phyloP scores from a whole-genome alignment of 92 coral and sea anemone genomes.

The Meandrina meandrites region DNA sequence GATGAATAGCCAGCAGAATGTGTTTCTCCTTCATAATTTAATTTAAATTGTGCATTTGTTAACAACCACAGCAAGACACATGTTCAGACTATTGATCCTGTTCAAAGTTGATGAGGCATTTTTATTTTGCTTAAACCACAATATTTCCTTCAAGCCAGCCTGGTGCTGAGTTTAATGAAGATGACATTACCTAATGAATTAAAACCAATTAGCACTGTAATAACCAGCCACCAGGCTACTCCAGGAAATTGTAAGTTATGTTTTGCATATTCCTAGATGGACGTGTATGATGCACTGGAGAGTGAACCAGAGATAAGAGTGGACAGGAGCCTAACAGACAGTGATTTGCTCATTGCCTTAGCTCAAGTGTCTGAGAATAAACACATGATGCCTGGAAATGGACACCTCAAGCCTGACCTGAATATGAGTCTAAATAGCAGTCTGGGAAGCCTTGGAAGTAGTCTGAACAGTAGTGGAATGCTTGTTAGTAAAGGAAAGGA shows the following conservation, averaged over 20 bases:
- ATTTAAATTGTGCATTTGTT: not conserved
- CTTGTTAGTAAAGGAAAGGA: slow-evolving; percentile 80
- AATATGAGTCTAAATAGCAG: slow-evolving; percentile 68
- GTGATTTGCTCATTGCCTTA: slow-evolving; percentile 38
- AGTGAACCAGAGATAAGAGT: slow-evolving; percentile 55
- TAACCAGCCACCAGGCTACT: not conserved
- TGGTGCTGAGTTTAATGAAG: too few species aligned
- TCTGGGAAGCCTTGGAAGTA: slow-evolving; percentile 60
- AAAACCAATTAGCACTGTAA: not conserved
- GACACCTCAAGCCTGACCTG: slow-evolving; percentile 43
- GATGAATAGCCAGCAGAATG: not conserved
- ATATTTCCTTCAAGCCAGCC: too few species aligned
- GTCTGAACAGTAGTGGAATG: slow-evolving; percentile 58
- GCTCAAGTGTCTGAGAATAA: slow-evolving; percentile 49
- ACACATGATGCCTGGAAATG: slow-evolving; percentile 47
- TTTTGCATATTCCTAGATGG: slow-evolving; percentile 17
- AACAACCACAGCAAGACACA: not conserved
- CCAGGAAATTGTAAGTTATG: not conserved
- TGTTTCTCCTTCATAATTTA: not conserved
- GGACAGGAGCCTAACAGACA: slow-evolving; percentile 45
- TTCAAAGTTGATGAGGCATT: too few species aligned
- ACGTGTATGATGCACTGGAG: slow-evolving; percentile 36
- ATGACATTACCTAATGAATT: not conserved
- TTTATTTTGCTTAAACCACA: too few species aligned
- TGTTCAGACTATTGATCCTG: not conserved